Conservation (phyloP, 2,797 vertebrate species). For the Eulemur albifrons region DNA sequence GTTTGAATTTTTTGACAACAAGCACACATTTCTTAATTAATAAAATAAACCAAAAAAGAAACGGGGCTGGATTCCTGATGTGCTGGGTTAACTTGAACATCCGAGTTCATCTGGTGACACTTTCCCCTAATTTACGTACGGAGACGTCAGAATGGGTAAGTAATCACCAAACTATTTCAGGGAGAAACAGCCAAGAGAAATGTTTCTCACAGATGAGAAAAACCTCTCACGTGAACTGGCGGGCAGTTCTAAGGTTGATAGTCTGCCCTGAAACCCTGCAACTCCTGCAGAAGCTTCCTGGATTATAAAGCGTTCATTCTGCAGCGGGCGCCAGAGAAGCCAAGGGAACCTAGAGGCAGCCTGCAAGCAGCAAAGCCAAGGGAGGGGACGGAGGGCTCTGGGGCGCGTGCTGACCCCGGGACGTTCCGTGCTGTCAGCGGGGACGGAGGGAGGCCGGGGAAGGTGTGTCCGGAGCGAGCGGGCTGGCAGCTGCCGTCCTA, state of each 20-base stretch:
- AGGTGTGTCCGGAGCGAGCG: not conserved
- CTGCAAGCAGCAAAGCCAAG: not conserved
- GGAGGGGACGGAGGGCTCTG: not conserved
- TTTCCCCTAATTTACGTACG: not conserved
- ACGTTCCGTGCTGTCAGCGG: not conserved
- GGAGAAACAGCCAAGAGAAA: not conserved
- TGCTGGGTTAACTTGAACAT: not conserved
- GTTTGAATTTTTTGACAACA: not conserved
- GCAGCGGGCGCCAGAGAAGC: not conserved
- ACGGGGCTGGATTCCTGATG: not conserved
- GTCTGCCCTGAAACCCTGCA: not conserved
- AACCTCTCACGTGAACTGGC: not conserved
- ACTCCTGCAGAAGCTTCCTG: not conserved
- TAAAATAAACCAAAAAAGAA: not conserved
- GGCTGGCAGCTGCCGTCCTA: not conserved
- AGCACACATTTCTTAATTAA: not conserved
- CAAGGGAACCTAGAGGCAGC: not conserved
- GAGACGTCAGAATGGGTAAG: not conserved
- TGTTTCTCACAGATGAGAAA: not conserved
- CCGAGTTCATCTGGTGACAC: not conserved
- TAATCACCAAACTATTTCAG: not conserved
- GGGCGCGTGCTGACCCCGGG: not conserved
- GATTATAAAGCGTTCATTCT: not conserved
- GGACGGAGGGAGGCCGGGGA: no score
- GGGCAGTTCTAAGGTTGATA: not conserved